phyloP scores from a whole-genome alignment of 1,140 invertebrate species.

The Calephelis virginiensis region DNA sequence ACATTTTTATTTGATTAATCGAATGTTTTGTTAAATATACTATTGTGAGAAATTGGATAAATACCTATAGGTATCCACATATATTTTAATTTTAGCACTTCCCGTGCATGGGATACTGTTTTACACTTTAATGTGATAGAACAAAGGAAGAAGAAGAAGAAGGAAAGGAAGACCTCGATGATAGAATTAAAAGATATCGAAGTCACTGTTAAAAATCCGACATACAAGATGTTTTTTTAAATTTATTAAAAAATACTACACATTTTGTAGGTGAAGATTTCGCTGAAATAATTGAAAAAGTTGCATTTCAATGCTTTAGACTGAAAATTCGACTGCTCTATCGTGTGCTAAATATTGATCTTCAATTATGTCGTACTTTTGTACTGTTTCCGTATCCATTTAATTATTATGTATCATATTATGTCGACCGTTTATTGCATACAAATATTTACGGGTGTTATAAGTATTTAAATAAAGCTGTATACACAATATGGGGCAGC shows the following conservation, averaged over 20 bases:
- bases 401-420: not conserved
- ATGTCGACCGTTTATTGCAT: conserved; percentile 2
- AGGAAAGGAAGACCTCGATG: no score
- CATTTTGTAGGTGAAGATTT: not conserved
- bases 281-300: conserved; percentile 29
- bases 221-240: no score
- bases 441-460: conserved; percentile 14
- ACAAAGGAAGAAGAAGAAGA: no score
- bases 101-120: no score
- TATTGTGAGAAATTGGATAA: no score
- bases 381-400: conserved; percentile 2
- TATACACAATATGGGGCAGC: conserved; percentile 3
- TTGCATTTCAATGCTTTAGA: conserved; percentile 53
- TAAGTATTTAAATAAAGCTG: conserved; percentile 4
- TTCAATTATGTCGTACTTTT: conserved; percentile 6
- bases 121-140: no score
- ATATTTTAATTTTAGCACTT: no score
- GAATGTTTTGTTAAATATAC: no score
- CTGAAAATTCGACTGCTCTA: conserved; percentile 50
- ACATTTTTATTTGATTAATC: no score
- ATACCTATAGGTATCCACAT: no score
- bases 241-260: not conserved
- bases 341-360: conserved; percentile 49
- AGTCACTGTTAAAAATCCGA: no score
- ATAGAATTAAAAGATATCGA: no score